phyloP scores from a whole-genome alignment of 2,888 invertebrate genomes.

The Coleophora deauratella region DNA sequence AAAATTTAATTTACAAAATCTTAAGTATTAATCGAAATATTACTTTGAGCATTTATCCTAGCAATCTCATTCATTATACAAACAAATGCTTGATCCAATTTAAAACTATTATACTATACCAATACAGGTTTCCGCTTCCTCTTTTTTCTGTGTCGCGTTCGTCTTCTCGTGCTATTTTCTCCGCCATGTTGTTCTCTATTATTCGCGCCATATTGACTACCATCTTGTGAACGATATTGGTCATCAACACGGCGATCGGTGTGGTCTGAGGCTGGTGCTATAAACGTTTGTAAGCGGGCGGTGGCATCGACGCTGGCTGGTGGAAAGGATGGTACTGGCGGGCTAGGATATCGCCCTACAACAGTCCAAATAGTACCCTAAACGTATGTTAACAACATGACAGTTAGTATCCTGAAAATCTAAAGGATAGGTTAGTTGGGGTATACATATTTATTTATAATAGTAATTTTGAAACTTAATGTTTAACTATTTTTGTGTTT shows the following conservation, averaged over 20 bases:
- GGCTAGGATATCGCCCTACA: slow-evolving; percentile 66
- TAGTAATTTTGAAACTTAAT: too few species aligned
- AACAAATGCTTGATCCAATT: slow-evolving; percentile 18
- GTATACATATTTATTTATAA: not conserved
- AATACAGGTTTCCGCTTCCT: slow-evolving; percentile 60
- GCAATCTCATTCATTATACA: slow-evolving; percentile 12
- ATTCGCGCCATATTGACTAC: slow-evolving; percentile 15
- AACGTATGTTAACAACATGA: slow-evolving; percentile 50
- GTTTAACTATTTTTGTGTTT: too few species aligned
- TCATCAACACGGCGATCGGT: slow-evolving; percentile 12
- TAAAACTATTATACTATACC: slow-evolving; percentile 35
- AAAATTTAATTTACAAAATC: not conserved
- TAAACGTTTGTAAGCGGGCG: slow-evolving; percentile 61
- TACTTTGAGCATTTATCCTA: slow-evolving; percentile 3
- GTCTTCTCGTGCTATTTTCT: slow-evolving; percentile 25
- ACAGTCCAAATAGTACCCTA: slow-evolving; percentile 59
- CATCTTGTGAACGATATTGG: slow-evolving; percentile 10
- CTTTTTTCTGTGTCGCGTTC: slow-evolving; percentile 41
- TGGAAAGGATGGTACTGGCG: slow-evolving; percentile 66
- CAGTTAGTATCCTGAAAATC: slow-evolving; percentile 8
- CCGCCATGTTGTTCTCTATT: slow-evolving; percentile 8
- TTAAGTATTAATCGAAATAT: slow-evolving; percentile 35
- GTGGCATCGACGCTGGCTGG: slow-evolving; percentile 55
- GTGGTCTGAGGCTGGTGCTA: slow-evolving; percentile 47
- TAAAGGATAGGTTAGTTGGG: slow-evolving; percentile 17